Evolutionary conservation across 2,888 invertebrate genomes (phyloP), one percentile per base, ranked within the genome.

Genomic region (Liposcelis brunnea): DNA sequence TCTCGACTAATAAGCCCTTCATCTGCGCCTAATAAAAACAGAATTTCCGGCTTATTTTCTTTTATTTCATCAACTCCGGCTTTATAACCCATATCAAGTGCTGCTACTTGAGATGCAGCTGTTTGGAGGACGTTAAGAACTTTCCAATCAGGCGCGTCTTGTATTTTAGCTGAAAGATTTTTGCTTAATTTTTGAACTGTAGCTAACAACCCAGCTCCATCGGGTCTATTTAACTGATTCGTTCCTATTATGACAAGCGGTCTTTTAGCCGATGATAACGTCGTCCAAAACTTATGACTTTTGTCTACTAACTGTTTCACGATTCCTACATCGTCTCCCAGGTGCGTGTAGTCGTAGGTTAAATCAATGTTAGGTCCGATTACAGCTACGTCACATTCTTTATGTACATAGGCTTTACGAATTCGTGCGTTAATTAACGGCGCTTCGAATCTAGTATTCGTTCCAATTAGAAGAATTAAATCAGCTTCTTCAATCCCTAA

Each of bases 361-460:
- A 98, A 71, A 65, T 98, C 91, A 6, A 97, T 76, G 58, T 85
- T 71, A 0, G 91, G 81, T 8, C 98, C 98, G 55, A 98, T 74
- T 32, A 89, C 64, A 0, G 84, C 95, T 36, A 98, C 69, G 46
- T 70, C 65, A 48, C 61, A 72, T 60, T 97, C 94, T 61, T 87
- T 89, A 60, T 95, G 90, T n/a, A 97, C 71, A 68, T 83, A 97
- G 48, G 83, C 78, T 65, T 98, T 99, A 48, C 98, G 77, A 51
- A 99, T 77, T 55, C 98, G 77, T 1, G 97, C 83, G 65, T 98
- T 98, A 48, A 99, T 69, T 26, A 98, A 68, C 1, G 98, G 95
- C 34, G 98, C 97, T 67, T 98, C 98, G 62, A 85, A 91, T 44
- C 98, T 76, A 0, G 94, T 89, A 70, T 99, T 99, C 1, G 94